Conservation (phyloP, 1,140 invertebrate genomes). For the Heterodera carotae region DNA sequence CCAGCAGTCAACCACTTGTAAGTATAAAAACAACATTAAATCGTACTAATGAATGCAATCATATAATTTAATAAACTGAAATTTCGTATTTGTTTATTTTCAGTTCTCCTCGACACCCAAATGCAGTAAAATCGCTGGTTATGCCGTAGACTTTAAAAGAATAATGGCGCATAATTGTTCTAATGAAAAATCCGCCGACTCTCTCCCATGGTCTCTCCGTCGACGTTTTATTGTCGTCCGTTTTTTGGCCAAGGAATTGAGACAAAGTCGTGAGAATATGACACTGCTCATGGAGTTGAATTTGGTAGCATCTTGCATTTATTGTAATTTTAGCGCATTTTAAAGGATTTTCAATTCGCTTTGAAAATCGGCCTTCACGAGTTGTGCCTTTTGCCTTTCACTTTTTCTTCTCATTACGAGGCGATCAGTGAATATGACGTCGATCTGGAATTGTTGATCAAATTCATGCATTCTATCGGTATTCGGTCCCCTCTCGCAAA, state of each 20-base stretch:
- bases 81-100: no score
- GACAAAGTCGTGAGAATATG: constrained; percentile 27
- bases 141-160: background rate
- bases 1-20: background rate
- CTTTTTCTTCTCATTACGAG: background rate
- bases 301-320: constrained; percentile 34
- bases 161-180: background rate
- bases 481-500: constrained; percentile 46
- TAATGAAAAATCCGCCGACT: background rate
- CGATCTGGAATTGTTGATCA: constrained; percentile 43
- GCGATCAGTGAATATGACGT: constrained; percentile 37
- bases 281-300: constrained; percentile 45
- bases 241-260: constrained; percentile 38
- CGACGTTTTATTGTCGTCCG: constrained; percentile 44
- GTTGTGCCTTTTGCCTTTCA: constrained; percentile 35
- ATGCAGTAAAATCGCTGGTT: no score
- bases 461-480: constrained; percentile 48
- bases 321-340: background rate
- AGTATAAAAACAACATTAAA: no score
- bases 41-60: no score
- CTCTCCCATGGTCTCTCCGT: constrained; percentile 35
- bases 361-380: constrained; percentile 53
- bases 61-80: no score
- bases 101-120: background rate
- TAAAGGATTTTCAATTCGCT: constrained; percentile 55